phyloP scores from a whole-genome alignment of 2,888 invertebrate species.

The Lasioglossum leucozonium region DNA sequence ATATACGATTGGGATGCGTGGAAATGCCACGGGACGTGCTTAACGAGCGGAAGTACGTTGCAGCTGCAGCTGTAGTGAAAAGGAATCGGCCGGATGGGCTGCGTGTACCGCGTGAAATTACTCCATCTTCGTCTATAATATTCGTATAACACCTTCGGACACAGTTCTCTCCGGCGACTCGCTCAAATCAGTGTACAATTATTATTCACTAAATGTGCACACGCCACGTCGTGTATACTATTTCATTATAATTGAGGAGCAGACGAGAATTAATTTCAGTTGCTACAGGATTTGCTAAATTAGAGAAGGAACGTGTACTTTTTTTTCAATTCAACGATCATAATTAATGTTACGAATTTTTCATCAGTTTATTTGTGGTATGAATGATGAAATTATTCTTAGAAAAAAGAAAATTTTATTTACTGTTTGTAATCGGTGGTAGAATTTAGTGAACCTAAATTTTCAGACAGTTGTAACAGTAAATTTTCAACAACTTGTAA shows the following conservation, averaged over 20 bases:
- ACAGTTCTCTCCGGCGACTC: not conserved
- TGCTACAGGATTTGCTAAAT: not conserved
- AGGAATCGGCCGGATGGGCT: slow-evolving; percentile 28
- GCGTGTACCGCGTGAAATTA: slow-evolving; percentile 6
- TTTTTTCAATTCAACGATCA: not conserved
- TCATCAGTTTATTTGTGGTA: too few relatives aligned
- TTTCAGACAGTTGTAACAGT: too few relatives aligned
- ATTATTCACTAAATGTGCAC: not conserved
- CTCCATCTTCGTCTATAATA: slow-evolving; percentile 11
- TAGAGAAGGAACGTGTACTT: not conserved
- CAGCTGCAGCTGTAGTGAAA: slow-evolving; percentile 68
- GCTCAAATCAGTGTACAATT: not conserved
- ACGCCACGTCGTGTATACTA: not conserved
- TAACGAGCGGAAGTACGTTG: slow-evolving; percentile 74
- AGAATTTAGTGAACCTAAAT: too few relatives aligned
- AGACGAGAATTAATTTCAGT: not conserved
- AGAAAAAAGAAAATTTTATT: too few relatives aligned
- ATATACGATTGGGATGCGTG: slow-evolving; percentile 70
- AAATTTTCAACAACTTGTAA: too few relatives aligned
- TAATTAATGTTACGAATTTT: not conserved
- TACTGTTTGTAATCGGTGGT: too few relatives aligned
- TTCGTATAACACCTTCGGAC: not conserved
- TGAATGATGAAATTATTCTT: too few relatives aligned
- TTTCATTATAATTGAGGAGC: not conserved
- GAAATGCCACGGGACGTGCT: slow-evolving; percentile 75